Base-by-base conservation (phyloP, 1,140 invertebrate genomes). In the Portunus trituberculatus region DNA sequence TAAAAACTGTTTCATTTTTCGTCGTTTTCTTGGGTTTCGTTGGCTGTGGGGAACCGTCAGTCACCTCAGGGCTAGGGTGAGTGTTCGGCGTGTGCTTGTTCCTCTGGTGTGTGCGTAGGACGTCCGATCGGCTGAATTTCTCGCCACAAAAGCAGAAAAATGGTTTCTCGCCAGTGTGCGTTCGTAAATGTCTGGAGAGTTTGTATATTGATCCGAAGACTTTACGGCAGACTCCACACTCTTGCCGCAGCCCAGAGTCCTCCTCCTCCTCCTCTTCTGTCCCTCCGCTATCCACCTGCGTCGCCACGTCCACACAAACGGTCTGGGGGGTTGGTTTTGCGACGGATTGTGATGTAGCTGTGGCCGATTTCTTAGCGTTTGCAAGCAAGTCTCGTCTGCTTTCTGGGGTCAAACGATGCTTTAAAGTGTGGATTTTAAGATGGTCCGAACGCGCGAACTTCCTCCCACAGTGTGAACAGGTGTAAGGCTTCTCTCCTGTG, bases 161-260 rank as follows among this genome's bases (percentile, higher is more conserved):
- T 4, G 94, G 94, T 28, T 88, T 86, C 31, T 95, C 94, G 10
- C 94, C 91, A 8, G 94, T 95, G 94, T 95, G 94, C 16, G 91
- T 95, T 6, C 91, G 90, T 29, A 95, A n/a, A 83, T 95, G 94
- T 12, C 94, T 82, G 20, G 94, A 92, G 7, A 95, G 91, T 25
- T 92, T 92, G 91, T 95, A 95, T 20, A 95, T 95, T 7, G 94
- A 95, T 20, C 91, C 94, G 52, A 95, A 95, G 3, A 95, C 91
- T 28, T 92, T 92, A n/a, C 88, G 90, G 52, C 94, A 95, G 25
- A 95, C 76, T 29, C 87, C 87, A 29, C 94, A 95, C 84, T 95
- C 94, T 8, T 95, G 94, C 29, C 87, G 84, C 46, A 67, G 86
- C 4, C 45, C 45, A 67, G 84, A 82, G 20, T 89, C 87, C 16